These are phyloP conservation scores for Mormoops blainvillei DNA, from an alignment of 2,113 vertebrate species.

Conservation along the genomic window DNA sequence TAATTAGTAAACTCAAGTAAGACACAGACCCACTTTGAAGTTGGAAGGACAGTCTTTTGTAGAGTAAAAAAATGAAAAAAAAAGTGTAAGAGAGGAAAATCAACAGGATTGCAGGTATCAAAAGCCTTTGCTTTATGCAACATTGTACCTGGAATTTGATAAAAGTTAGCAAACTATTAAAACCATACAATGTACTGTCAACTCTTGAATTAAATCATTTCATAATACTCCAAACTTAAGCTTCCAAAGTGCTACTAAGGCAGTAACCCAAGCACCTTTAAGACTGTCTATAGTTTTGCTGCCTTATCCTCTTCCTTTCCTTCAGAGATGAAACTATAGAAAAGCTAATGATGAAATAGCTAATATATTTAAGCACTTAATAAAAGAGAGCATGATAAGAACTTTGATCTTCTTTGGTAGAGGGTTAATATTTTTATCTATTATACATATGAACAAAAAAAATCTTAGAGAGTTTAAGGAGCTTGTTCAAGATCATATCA, in stretches of 20 bases:
- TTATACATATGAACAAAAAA: neutral
- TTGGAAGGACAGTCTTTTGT: fast-evolving
- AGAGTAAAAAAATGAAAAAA: neutral
- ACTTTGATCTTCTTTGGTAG: neutral
- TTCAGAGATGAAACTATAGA: neutral
- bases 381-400: neutral
- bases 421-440: neutral
- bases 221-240: neutral
- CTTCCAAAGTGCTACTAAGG: neutral
- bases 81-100: neutral
- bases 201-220: neutral
- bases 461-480: neutral
- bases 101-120: neutral
- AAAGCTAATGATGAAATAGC: neutral
- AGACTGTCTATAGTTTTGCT: neutral
- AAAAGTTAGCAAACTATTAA: neutral
- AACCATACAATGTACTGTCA: neutral
- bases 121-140: neutral
- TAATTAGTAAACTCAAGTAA: neutral
- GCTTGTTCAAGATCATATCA: neutral
- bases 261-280: neutral
- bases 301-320: neutral
- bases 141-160: neutral
- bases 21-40: neutral
- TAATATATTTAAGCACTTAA: neutral